phyloP scores from a whole-genome alignment of 2,888 invertebrate species.

The Cheilosia impressa region DNA sequence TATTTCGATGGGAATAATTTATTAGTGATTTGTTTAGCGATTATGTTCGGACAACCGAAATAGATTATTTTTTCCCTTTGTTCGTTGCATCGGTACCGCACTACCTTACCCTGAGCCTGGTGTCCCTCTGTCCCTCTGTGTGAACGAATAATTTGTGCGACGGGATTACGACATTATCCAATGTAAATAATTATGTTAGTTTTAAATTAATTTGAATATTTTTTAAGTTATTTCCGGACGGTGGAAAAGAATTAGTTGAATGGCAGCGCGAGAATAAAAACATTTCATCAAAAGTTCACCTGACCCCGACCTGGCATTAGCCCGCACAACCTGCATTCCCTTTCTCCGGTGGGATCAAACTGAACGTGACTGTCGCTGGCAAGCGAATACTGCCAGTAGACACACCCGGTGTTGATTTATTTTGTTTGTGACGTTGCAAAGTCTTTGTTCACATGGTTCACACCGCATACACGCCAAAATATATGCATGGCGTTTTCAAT shows the following conservation, averaged over 20 bases:
- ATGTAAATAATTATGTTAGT: constrained; percentile 73
- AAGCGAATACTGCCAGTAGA: constrained; percentile 30
- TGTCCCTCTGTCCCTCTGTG: neutral
- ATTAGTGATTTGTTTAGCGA: constrained; percentile 75
- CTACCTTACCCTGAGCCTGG: neutral
- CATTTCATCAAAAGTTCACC: constrained; percentile 4
- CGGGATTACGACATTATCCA: constrained; percentile 69
- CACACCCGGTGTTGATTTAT: constrained; percentile 47
- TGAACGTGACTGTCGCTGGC: constrained; percentile 54
- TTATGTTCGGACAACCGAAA: constrained; percentile 73
- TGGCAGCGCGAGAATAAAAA: constrained; percentile 1
- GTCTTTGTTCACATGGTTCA: constrained; percentile 14
- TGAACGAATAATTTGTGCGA: constrained; percentile 62
- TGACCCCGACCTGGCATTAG: constrained; percentile 2
- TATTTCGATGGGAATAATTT: constrained; percentile 75
- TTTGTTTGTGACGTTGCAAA: constrained; percentile 48
- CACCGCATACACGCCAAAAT: neutral
- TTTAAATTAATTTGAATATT: constrained; percentile 72
- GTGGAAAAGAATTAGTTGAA: constrained; percentile 25
- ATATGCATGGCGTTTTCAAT: constrained; percentile 34
- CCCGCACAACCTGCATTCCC: constrained; percentile 3
- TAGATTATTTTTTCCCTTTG: constrained; percentile 44
- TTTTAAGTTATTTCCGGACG: constrained; percentile 49
- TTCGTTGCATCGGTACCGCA: neutral
- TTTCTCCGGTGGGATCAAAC: constrained; percentile 45